Conservation (phyloP, 2,888 invertebrate genomes). For the Dermolepida albohirtum region DNA sequence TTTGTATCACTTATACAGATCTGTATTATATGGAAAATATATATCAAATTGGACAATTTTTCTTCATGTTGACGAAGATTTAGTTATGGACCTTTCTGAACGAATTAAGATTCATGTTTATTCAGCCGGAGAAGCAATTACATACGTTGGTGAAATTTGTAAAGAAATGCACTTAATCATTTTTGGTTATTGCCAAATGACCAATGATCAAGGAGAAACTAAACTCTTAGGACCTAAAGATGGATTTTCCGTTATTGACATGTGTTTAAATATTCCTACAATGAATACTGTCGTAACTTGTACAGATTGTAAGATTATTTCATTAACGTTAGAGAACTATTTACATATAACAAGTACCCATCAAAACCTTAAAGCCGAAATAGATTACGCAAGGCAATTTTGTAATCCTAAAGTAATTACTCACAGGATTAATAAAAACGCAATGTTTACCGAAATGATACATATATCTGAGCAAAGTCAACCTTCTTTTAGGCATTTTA, state of each 20-base stretch:
- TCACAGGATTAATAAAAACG: not conserved
- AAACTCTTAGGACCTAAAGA: slow-evolving; percentile 44
- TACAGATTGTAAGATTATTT: slow-evolving; percentile 48
- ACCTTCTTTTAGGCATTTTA: slow-evolving; percentile 29
- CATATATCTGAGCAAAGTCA: not conserved
- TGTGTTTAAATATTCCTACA: slow-evolving; percentile 47
- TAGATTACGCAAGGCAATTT: slow-evolving; percentile 7
- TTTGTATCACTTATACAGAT: slow-evolving; percentile 20
- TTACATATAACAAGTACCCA: slow-evolving; percentile 11
- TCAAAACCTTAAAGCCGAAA: slow-evolving; percentile 2
- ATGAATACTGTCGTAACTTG: slow-evolving; percentile 47
- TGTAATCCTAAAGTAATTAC: slow-evolving; percentile 1
- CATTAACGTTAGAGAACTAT: slow-evolving; percentile 22
- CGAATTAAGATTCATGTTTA: slow-evolving; percentile 42
- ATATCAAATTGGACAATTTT: slow-evolving; percentile 7
- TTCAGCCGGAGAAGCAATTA: slow-evolving; percentile 49
- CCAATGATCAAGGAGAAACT: slow-evolving; percentile 10
- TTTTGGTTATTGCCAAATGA: slow-evolving; percentile 50
- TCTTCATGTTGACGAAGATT: slow-evolving; percentile 25
- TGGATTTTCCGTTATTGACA: slow-evolving; percentile 48
- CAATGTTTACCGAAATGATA: not conserved
- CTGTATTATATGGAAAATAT: slow-evolving; percentile 29
- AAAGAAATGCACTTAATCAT: slow-evolving; percentile 50
- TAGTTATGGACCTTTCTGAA: slow-evolving; percentile 44
- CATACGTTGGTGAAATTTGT: slow-evolving; percentile 50